Percentiles rank a stretch among this genome's conserved stretches.
Evolutionary conservation across 2,888 invertebrate genomes (phyloP).

Genomic region (Rhingia campestris): DNA sequence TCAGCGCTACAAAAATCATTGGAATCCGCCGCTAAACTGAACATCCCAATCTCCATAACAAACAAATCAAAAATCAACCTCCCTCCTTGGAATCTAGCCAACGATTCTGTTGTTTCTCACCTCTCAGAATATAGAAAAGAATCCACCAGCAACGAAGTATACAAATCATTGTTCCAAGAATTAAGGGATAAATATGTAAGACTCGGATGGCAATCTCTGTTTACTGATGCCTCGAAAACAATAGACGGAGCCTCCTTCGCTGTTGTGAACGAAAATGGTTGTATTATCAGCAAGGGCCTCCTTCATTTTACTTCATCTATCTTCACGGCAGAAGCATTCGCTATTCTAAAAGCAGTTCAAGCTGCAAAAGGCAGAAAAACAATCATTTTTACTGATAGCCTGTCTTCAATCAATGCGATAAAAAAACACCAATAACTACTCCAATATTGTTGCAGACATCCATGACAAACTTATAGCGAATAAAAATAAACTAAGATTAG

Average conservation of each 20-base stretch:
- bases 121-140: background rate
- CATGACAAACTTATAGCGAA: too few relatives aligned
- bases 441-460: background rate
- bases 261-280: constrained; percentile 16
- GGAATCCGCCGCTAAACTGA: background rate
- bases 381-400: constrained; percentile 16
- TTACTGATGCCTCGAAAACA: constrained; percentile 33
- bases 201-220: constrained; percentile 8
- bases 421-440: background rate
- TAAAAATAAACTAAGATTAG: too few relatives aligned
- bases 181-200: background rate
- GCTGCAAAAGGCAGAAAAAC: constrained; percentile 11
- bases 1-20: background rate
- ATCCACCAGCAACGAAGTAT: background rate
- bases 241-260: constrained; percentile 32
- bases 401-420: constrained; percentile 14
- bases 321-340: constrained; percentile 42
- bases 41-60: background rate
- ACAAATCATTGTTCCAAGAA: background rate
- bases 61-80: background rate
- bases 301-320: constrained; percentile 22
- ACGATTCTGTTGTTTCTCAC: background rate
- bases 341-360: constrained; percentile 13
- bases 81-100: background rate
- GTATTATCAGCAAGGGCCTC: background rate